Percentiles rank a stretch among this genome's conserved stretches.
Conservation (phyloP, 2,113 vertebrate genomes). For the Pseudopipra pipra region DNA sequence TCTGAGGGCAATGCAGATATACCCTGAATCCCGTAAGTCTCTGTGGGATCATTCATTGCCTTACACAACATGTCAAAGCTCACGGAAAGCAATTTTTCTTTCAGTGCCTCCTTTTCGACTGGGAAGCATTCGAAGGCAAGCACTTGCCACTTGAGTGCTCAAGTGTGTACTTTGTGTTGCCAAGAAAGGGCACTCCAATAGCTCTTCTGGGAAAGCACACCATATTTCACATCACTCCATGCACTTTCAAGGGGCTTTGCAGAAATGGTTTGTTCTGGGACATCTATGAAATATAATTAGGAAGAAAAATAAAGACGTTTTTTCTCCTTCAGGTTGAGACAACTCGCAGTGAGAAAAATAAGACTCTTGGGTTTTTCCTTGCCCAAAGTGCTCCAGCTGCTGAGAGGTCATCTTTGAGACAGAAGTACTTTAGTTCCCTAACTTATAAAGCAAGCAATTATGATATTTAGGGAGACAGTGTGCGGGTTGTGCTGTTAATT, state of each 20-base stretch:
- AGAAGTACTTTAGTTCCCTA: conserved; percentile 24
- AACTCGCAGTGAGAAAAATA: conserved; percentile 13
- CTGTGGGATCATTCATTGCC: neutral
- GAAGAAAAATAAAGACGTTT: conserved; percentile 54
- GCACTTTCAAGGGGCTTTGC: conserved; percentile 41
- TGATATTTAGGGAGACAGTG: neutral
- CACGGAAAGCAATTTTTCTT: conserved; percentile 48
- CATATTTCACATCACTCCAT: conserved; percentile 46
- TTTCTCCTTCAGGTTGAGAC: conserved; percentile 24
- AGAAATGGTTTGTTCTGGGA: conserved; percentile 48
- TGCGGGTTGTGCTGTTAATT: neutral
- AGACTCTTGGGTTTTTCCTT: neutral
- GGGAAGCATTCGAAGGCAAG: conserved; percentile 45
- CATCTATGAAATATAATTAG: conserved; percentile 59
- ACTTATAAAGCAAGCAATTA: conserved; percentile 11
- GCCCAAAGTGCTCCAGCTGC: neutral
- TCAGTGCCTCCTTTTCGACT: conserved; percentile 42
- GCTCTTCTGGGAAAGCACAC: conserved; percentile 60
- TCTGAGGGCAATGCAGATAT: neutral
- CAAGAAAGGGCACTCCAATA: conserved; percentile 62
- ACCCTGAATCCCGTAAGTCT: neutral
- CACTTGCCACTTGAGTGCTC: conserved; percentile 59
- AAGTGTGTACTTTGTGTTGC: conserved; percentile 56
- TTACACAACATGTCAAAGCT: conserved; percentile 34
- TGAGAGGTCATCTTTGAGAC: conserved; percentile 22